phyloP scores from a whole-genome alignment of 2,113 vertebrate species.

The Nestor notabilis region DNA sequence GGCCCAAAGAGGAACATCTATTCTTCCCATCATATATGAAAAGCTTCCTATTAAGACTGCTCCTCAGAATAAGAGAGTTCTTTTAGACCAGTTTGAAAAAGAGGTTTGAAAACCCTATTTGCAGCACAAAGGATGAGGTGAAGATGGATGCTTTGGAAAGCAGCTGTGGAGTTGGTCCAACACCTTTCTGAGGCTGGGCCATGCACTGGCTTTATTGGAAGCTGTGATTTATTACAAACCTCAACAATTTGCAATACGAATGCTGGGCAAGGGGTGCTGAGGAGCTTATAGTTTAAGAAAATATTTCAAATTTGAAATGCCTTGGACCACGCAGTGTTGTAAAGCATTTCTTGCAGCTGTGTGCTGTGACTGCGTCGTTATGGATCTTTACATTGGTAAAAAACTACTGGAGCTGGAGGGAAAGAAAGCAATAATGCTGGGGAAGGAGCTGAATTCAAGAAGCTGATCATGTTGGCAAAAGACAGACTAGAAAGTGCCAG shows the following conservation, averaged over 20 bases:
- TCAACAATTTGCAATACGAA: neutral
- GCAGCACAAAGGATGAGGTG: neutral
- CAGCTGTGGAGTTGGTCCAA: neutral
- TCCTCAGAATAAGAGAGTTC: neutral
- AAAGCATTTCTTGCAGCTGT: neutral
- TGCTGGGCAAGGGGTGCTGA: neutral
- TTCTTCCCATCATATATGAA: neutral
- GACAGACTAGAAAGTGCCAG: neutral
- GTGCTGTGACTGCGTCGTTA: neutral
- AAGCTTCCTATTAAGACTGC: neutral
- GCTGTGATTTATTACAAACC: neutral
- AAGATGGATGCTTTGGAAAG: constrained; percentile 50
- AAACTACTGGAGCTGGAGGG: neutral
- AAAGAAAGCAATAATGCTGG: neutral
- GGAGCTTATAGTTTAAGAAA: neutral
- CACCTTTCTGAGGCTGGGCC: neutral
- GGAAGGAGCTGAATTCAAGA: neutral
- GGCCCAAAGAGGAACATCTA: neutral
- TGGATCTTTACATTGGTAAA: neutral
- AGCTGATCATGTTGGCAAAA: neutral
- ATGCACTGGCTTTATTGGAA: neutral
- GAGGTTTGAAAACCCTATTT: neutral
- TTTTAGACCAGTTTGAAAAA: neutral
- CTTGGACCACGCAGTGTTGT: neutral
- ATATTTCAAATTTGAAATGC: neutral